A percentile compares a stretch with the other conserved stretches of the same genome.
These are phyloP conservation scores for Clusia tigrina DNA, from an alignment of 2,888 invertebrate species.

Conservation along the genomic window DNA sequence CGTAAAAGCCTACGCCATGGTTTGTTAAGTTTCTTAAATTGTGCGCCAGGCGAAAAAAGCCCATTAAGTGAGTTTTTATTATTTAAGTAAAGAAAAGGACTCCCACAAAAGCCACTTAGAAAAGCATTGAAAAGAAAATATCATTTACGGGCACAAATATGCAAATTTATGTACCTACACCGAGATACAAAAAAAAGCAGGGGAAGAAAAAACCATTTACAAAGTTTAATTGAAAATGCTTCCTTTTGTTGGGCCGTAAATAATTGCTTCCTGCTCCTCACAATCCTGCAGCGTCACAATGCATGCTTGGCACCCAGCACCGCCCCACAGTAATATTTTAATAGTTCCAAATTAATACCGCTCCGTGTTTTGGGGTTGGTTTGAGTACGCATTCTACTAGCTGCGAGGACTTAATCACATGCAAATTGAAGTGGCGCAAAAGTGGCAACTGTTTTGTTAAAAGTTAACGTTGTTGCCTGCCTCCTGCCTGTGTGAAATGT, in stretches of 20 bases:
- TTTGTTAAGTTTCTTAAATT: no score
- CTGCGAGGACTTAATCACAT: constrained; percentile 12
- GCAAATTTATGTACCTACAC: no score
- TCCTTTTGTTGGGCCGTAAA: constrained; percentile 11
- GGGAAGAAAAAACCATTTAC: background rate
- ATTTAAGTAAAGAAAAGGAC: no score
- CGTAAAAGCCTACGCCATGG: no score
- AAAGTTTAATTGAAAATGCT: constrained; percentile 26
- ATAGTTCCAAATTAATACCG: background rate
- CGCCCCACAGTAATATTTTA: background rate
- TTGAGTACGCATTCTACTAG: no score
- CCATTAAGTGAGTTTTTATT: no score
- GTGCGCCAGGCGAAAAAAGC: no score
- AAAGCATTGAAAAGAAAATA: no score
- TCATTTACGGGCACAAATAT: no score
- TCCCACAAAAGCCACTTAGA: no score
- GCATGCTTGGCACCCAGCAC: background rate
- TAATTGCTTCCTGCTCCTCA: background rate
- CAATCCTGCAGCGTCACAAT: background rate
- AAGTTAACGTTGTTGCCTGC: background rate
- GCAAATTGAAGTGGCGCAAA: constrained; percentile 4
- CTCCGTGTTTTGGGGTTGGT: background rate
- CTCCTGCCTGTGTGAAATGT: background rate
- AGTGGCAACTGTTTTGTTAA: background rate
- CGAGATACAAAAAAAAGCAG: no score